These are phyloP conservation scores for Psococerastis gibbosa DNA, from an alignment of 2,888 invertebrate genomes.

Conservation along the genomic window DNA sequence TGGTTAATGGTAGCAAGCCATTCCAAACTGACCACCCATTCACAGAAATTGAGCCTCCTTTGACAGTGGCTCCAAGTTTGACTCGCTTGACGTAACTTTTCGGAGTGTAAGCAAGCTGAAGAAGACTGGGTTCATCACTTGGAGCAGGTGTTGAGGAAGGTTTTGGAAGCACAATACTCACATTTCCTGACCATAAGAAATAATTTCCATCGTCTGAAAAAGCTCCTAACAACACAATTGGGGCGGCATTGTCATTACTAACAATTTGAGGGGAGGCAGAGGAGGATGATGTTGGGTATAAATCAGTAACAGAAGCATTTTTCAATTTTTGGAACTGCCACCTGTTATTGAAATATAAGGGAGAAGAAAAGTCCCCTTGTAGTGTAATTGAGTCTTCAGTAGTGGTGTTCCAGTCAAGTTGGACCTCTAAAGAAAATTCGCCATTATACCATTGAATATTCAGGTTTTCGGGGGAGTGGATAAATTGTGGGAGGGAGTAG, in stretches of 20 bases:
- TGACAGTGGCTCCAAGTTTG: conserved; percentile 10
- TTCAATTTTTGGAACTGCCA: not conserved
- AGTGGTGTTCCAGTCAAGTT: not conserved
- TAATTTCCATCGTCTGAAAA: not conserved
- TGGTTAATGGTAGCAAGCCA: conserved; percentile 12
- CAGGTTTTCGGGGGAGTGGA: not conserved
- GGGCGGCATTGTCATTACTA: not conserved
- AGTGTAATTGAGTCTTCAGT: not conserved
- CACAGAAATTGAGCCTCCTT: conserved; percentile 11
- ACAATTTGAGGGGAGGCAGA: not conserved
- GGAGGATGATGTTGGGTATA: not conserved
- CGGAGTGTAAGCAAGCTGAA: not conserved
- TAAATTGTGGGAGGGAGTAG: not conserved
- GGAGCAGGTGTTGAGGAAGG: conserved; percentile 15
- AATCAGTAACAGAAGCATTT: not conserved
- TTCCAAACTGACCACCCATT: conserved; percentile 12
- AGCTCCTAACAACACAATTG: not conserved
- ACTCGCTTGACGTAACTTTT: not conserved
- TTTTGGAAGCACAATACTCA: conserved; percentile 15
- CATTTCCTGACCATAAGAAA: conserved; percentile 16
- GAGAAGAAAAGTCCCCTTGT: not conserved
- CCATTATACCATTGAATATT: not conserved
- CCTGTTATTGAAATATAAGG: not conserved
- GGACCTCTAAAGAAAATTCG: not conserved
- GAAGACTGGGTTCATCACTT: conserved; percentile 4